Conservation (phyloP, 2,797 vertebrate genomes). For the Lagodon rhomboides region DNA sequence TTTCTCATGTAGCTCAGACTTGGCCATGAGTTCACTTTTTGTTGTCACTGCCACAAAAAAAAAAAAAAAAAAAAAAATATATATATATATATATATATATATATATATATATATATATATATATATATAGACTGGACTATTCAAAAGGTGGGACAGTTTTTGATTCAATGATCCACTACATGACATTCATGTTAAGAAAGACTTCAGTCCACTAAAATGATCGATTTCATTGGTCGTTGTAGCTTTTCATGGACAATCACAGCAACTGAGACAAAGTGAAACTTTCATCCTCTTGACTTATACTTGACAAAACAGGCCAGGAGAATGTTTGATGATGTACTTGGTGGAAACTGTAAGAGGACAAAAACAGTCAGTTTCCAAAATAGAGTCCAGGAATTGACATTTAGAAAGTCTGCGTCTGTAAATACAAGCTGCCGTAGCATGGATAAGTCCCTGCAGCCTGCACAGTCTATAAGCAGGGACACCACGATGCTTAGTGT, state of each 20-base stretch:
- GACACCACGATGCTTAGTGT: slow-evolving; percentile 26
- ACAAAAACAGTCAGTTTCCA: not conserved
- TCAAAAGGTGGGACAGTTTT: not conserved
- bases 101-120: too few relatives aligned
- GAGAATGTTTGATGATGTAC: not conserved
- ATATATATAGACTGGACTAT: not conserved
- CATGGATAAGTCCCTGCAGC: not conserved
- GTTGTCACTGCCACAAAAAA: not conserved
- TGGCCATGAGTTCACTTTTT: not conserved
- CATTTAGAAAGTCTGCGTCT: slow-evolving; percentile 16
- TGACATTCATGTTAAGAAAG: not conserved
- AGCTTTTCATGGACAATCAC: not conserved
- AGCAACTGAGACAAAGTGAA: not conserved
- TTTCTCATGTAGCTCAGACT: not conserved
- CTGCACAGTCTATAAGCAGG: not conserved
- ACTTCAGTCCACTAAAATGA: not conserved
- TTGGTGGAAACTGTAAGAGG: slow-evolving; percentile 1
- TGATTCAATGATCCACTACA: not conserved
- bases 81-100: too few relatives aligned
- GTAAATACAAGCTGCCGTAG: slow-evolving; percentile 2
- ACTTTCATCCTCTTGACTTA: slow-evolving; percentile 5
- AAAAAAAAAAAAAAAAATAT: too few relatives aligned
- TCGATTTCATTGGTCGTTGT: not conserved
- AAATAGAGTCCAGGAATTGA: slow-evolving; percentile 3
- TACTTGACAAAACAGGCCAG: not conserved